Base-by-base conservation (phyloP, 2,797 vertebrate genomes). In the Argyrosomus regius region DNA sequence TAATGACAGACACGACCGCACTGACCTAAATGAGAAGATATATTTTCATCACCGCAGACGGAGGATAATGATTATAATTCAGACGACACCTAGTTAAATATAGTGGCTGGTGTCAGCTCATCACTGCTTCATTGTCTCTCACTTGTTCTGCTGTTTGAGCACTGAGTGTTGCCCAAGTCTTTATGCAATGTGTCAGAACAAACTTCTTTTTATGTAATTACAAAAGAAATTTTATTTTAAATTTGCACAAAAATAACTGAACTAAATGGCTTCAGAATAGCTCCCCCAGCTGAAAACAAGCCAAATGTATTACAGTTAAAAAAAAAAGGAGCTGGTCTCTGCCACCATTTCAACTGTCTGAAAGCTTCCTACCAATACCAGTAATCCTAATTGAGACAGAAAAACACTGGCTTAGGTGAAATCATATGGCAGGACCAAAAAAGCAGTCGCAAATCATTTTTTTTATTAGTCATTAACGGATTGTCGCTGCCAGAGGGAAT, bases 11-110 rank as follows among this genome's bases (percentile, higher is more conserved):
- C 59, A 57, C 1, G 70, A 74, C 75, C 28, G 5, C 35, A 4
- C 31, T 41, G 72, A 82, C 80, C 75, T 71, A 16, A 83, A 78
- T 74, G 72, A 84, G 49, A 75, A 74, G 84, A 70, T 74, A n/a
- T 76, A 57, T 73, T 85, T 80, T 81, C 56, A 83, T 87, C 70
- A 62, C 14, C 41, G 31, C 53, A 60, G 63, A 73, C 46, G 1
- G 41, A 53, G 31, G 71, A 63, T 84, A 75, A 85, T 88, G 75
- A 86, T 82, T 77, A 76, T 74, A 80, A 86, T 87, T 75, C 64
- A 73, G 59, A 82, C 8, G 59, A 67, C 65, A 77, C 61, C 54
- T 52, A 72, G 57, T 72, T 84, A 78, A 82, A 84, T 66, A 79
- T 39, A 77, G 64, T 35, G 68, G 24, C 67, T 59, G 60, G 8